Base-by-base conservation (phyloP, 2,888 invertebrate species). In the Willowsia nigromaculata region DNA sequence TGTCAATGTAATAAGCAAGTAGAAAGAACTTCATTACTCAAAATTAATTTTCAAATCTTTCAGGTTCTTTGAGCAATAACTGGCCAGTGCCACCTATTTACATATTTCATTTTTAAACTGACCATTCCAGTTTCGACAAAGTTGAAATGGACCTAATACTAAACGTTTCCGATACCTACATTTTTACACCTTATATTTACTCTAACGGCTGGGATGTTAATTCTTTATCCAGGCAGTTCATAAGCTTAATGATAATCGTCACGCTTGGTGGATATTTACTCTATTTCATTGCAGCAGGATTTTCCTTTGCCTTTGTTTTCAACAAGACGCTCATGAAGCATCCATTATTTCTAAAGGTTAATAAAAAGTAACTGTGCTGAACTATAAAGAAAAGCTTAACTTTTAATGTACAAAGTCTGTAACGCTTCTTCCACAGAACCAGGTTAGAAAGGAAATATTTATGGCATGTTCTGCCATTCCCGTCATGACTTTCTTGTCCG, bases 241-340 rank as follows among this genome's bases (percentile, higher is more conserved):
- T 91, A n/a, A 87, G 91, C 3, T 65, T 92, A 0, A 50, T 91
- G 40, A 11, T 91, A 9, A n/a, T 91, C 13, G 82, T 88, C 6
- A 91, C 89, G 0, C 0, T 90, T 5, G 88, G 90, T 25, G 92
- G 92, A 3, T 91, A 91, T 59, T 6, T 91, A 3, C 59, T 92
- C 0, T 92, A 92, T 65, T 91, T 92, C 59, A 0, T 87, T n/a
- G 87, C 91, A 18, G 92, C 92, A 9, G 91, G 91, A 13, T 25
- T 92, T 4, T 92, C 84, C 25, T 92, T 83, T 62, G 13, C 83
- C 0, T 90, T 92, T 56, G 30, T 92, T 11, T 92, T 91, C 56
- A 92, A 92, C 74, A 91, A 91, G n/a, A 62, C 91, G 25, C 82
- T 92, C 6, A 85, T 91, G 89, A 89, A 91, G 40, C 92, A 92